Evolutionary conservation across 2,888 invertebrate species (phyloP), one percentile per base, ranked within the genome.

Genomic region (Clusia tigrina): DNA sequence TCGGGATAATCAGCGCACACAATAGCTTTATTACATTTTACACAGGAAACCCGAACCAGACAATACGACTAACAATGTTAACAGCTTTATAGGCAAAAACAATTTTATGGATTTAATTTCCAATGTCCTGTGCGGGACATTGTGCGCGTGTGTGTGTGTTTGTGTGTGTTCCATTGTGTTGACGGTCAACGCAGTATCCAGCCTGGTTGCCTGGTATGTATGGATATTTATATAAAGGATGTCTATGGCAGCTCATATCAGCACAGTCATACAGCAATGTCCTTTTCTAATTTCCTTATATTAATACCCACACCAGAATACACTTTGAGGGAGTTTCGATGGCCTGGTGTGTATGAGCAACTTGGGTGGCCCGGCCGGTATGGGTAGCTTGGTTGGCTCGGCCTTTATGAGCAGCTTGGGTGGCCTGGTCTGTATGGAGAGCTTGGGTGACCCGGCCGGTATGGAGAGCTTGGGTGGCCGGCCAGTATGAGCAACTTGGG

Each of bases 21-120:
- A 78, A 72, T 71, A 64, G 70, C 70, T 73, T 72, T 73, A 74
- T 74, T 78, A 70, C 66, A 68, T 67, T 64, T 54, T 46, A 32
- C 55, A 60, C 24, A 54, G 58, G 60, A 67, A 62, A 24, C 23
- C 22, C 54, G 12, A 20, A 46, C 57, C 38, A 51, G 32, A 42
- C 5, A 10, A 32, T 23, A 64, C 67, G 57, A 67, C n/a, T n/a
- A 17, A 15, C 53, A n/a, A 37, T 54, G 64, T 58, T 65, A 65
- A 67, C 62, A 67, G 62, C 54, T 66, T 65, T 66, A 65, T 58
- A 22, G 60, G 52, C 54, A 12, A 61, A 68, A 72, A 72, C 74
- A 68, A 70, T 79, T 80, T 80, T 78, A 77, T 77, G 74, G 72
- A 79, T 82, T 78, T 81, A 76, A 79, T 79, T 78, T 77, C 66